Base-by-base conservation (phyloP, 2,888 invertebrate genomes). In the Andricus curvator region DNA sequence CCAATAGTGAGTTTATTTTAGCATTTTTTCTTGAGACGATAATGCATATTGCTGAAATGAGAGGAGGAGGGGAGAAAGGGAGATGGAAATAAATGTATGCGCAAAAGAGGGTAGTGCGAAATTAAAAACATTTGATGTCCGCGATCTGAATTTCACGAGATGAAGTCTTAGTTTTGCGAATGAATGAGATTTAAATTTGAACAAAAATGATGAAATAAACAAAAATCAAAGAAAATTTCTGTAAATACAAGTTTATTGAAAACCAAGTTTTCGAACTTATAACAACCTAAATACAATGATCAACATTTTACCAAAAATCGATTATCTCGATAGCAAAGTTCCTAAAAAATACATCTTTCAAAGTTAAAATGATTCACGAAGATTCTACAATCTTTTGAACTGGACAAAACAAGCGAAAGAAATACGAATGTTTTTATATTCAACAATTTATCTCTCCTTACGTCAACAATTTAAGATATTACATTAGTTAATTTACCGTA, bases 401-500 rank as follows among this genome's bases (percentile, higher is more conserved):
- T 22, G 22, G 22, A 60, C 11, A 60, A 11, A 60, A 60, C 22
- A 22, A 60, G n/a, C 56, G 29, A 37, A 62, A 41, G 22, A 29
- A 77, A 64, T 64, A 22, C 62, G 29, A 66, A 20, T 65, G 48
- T 41, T 51, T 64, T 64, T 66, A 65, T 66, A 77, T 25, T 77
- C 22, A 77, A 65, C 44, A 80, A 76, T 79, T 80, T 83, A 66
- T 65, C 74, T 80, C 77, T 78, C 80, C 83, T 78, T 81, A 62
- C 82, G 78, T 84, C 80, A 86, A 86, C 84, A 82, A 64, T 83
- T 85, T 80, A 82, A 79, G 81, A 85, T 78, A 80, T 83, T 84
- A 78, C 48, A 78, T 76, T 84, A 60, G 79, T 82, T 78, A 81
- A 67, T 83, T 80, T 78, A 81, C 84, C 81, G 85, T 79, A 84